Percentiles rank a stretch among this genome's conserved stretches.
Conservation (phyloP, 2,888 invertebrate genomes). For the Perithous albicinctus region DNA sequence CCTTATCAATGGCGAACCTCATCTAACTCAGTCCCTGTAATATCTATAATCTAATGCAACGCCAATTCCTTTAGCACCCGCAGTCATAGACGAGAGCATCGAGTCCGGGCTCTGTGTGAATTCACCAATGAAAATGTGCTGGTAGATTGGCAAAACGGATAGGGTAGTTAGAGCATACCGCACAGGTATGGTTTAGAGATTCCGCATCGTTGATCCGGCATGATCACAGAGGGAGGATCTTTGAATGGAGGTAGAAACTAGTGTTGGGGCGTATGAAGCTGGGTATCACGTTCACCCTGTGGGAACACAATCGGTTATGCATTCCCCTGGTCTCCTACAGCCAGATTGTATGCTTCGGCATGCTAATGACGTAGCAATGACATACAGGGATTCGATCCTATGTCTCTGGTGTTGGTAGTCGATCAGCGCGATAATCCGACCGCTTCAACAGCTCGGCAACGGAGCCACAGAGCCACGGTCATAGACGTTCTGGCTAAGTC, state of each 20-base stretch:
- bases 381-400: conserved; percentile 56
- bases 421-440: conserved; percentile 16
- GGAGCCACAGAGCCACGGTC: conserved; percentile 17
- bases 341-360: conserved; percentile 55
- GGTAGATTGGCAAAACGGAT: background rate
- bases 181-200: conserved; percentile 23
- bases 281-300: conserved; percentile 21
- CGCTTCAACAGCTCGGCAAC: background rate
- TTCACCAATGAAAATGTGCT: conserved; percentile 22
- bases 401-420: conserved; percentile 19
- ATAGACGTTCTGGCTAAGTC: conserved; percentile 59
- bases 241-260: conserved; percentile 18
- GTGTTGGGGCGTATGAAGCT: conserved; percentile 3
- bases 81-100: conserved; percentile 12
- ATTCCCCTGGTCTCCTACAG: conserved; percentile 21
- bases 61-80: conserved; percentile 6
- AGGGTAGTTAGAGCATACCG: conserved; percentile 5
- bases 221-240: conserved; percentile 38
- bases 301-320: conserved; percentile 57
- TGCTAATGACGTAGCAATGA: conserved; percentile 67
- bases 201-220: conserved; percentile 41
- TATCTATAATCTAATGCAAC: background rate
- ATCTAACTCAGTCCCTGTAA: background rate
- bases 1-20: background rate
- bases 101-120: conserved; percentile 16